These are phyloP conservation scores for Percopsis transmontana DNA, from an alignment of 2,113 vertebrate genomes.

Conservation along the genomic window DNA sequence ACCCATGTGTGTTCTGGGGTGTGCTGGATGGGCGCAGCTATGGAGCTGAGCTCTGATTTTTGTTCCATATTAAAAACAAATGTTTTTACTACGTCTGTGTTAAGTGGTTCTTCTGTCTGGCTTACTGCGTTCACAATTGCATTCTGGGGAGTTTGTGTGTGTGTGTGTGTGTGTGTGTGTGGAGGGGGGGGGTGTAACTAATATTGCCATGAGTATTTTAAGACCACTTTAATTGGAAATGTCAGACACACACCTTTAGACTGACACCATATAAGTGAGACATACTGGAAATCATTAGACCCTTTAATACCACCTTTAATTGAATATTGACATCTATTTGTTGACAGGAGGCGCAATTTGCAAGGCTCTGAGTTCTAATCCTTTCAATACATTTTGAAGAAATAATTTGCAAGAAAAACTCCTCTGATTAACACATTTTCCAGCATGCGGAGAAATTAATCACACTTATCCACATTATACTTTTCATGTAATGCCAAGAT, in stretches of 20 bases:
- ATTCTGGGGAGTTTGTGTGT: neutral
- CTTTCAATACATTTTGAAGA: no score
- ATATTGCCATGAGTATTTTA: neutral
- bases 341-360: slow-evolving; percentile 36
- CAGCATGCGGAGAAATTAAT: slow-evolving; percentile 41
- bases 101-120: slow-evolving; percentile 34
- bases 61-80: slow-evolving; percentile 82
- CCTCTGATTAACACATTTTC: slow-evolving; percentile 36
- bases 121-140: neutral
- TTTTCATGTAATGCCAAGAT: slow-evolving; percentile 37
- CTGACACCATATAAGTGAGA: slow-evolving; percentile 11
- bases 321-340: slow-evolving; percentile 21
- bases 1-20: slow-evolving; percentile 78
- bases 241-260: neutral
- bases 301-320: slow-evolving; percentile 23
- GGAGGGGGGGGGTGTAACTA: no score
- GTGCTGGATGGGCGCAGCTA: slow-evolving; percentile 76
- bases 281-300: slow-evolving; percentile 23
- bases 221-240: neutral
- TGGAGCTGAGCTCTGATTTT: slow-evolving; percentile 84
- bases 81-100: slow-evolving; percentile 73
- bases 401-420: slow-evolving; percentile 49
- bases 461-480: slow-evolving; percentile 26
- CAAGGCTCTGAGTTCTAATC: slow-evolving; percentile 38
- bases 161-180: no score